A percentile compares a stretch with the other conserved stretches of the same genome.
Evolutionary conservation across 2,888 invertebrate genomes (phyloP).

Genomic region (Tetropium fuscum): DNA sequence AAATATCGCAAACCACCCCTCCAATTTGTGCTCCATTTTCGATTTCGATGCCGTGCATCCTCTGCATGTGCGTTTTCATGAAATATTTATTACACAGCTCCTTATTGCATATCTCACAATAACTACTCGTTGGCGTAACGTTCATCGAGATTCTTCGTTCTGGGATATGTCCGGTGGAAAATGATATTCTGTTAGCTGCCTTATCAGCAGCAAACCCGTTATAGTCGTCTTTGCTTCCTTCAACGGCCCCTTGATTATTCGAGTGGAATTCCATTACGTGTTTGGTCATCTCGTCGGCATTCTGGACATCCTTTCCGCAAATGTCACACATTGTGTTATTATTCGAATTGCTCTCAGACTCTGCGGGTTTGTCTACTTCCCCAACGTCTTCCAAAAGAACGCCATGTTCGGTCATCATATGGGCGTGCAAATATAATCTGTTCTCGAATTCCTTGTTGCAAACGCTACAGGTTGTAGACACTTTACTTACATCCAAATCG

Average conservation of each 20-base stretch:
- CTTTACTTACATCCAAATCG: slow-evolving; percentile 76
- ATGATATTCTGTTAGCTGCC: slow-evolving; percentile 55
- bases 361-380: slow-evolving; percentile 60
- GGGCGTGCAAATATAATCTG: slow-evolving; percentile 77
- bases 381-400: slow-evolving; percentile 67
- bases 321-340: slow-evolving; percentile 64
- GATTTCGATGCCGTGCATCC: slow-evolving; percentile 97
- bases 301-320: slow-evolving; percentile 66
- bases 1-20: slow-evolving; percentile 96
- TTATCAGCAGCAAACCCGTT: slow-evolving; percentile 68
- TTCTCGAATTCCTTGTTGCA: slow-evolving; percentile 81
- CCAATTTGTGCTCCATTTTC: slow-evolving; percentile 94
- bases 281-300: slow-evolving; percentile 75
- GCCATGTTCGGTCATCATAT: slow-evolving; percentile 77
- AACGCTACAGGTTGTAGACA: slow-evolving; percentile 71
- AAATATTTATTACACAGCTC: slow-evolving; percentile 99
- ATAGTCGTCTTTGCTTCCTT: slow-evolving; percentile 57
- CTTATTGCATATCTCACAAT: slow-evolving; percentile 98
- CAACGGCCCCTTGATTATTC: slow-evolving; percentile 44
- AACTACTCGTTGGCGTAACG: slow-evolving; percentile 82
- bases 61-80: slow-evolving; percentile 99
- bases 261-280: slow-evolving; percentile 79
- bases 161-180: slow-evolving; percentile 54
- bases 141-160: slow-evolving; percentile 73
- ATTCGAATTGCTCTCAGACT: slow-evolving; percentile 56